These are phyloP conservation scores for Butorides virescens DNA, from an alignment of 2,113 vertebrate species.

Conservation along the genomic window DNA sequence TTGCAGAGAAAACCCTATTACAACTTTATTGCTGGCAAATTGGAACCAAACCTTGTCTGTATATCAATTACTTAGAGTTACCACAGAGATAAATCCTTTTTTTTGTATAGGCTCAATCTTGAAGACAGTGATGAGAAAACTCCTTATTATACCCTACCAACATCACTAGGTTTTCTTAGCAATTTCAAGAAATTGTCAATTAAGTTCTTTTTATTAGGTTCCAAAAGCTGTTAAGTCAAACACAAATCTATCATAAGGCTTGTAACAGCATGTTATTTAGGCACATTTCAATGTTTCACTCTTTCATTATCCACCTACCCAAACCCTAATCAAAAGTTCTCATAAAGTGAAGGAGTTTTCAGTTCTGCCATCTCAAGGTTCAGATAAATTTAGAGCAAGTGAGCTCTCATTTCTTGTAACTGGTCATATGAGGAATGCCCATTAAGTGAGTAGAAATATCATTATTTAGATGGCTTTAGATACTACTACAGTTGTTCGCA, in stretches of 20 bases:
- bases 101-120: conserved; percentile 88
- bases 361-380: conserved; percentile 48
- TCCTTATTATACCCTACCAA: conserved; percentile 90
- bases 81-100: conserved; percentile 93
- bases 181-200: conserved; percentile 96
- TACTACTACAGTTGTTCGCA: background rate
- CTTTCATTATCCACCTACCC: conserved; percentile 78
- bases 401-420: conserved; percentile 35
- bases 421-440: background rate
- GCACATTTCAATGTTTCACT: conserved; percentile 77
- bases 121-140: conserved; percentile 90
- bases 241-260: conserved; percentile 84
- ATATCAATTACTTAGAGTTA: conserved; percentile 98
- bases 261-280: conserved; percentile 83
- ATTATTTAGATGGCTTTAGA: background rate
- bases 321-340: conserved; percentile 71
- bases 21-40: conserved; percentile 97
- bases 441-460: conserved; percentile 18
- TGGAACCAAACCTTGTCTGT: conserved; percentile 96
- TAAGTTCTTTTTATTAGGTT: conserved; percentile 92
- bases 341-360: conserved; percentile 68
- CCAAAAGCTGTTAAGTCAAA: conserved; percentile 86
- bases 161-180: conserved; percentile 88
- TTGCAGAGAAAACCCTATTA: conserved; percentile 97
- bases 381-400: conserved; percentile 53